A percentile compares a stretch with the other conserved stretches of the same genome.
Conservation (phyloP, 2,888 invertebrate species). For the Amiota communis region DNA sequence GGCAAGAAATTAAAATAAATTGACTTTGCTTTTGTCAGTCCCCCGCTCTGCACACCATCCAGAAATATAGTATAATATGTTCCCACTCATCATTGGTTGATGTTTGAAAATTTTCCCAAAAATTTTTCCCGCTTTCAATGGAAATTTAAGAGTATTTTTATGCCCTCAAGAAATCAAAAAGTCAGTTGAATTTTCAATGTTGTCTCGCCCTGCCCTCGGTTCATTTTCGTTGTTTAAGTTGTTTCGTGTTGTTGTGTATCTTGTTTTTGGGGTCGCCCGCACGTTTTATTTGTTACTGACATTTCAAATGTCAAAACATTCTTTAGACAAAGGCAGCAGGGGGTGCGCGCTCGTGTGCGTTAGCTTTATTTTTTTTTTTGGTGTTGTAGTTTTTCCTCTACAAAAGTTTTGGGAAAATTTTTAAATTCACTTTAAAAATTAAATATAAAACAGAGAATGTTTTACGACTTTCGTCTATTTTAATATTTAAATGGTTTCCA, state of each 20-base stretch:
- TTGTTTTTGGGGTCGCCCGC: constrained; percentile 30
- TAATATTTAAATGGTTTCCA: neutral
- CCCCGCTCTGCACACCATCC: constrained; percentile 44
- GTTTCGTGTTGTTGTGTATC: constrained; percentile 16
- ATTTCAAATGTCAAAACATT: constrained; percentile 14
- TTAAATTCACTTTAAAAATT: too few species aligned
- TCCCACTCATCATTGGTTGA: too few species aligned
- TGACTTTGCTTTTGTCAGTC: constrained; percentile 55
- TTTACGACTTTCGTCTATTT: neutral
- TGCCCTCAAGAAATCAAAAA: constrained; percentile 59
- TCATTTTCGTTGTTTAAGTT: constrained; percentile 33
- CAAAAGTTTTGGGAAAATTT: too few species aligned
- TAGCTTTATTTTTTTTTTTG: too few species aligned
- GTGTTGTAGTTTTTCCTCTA: too few species aligned
- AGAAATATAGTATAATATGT: constrained; percentile 43
- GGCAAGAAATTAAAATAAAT: constrained; percentile 67
- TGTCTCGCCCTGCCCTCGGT: neutral
- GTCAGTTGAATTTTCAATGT: constrained; percentile 50
- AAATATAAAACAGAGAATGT: neutral
- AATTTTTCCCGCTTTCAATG: constrained; percentile 46
- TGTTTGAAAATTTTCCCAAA: constrained; percentile 49
- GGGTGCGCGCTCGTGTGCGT: too few species aligned
- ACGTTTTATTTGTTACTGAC: constrained; percentile 19
- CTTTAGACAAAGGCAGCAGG: too few species aligned
- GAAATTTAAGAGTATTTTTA: constrained; percentile 24